Evolutionary conservation across 1,140 invertebrate species (phyloP), one percentile per base, ranked within the genome.

Genomic region (Camponotus pennsylvanicus): DNA sequence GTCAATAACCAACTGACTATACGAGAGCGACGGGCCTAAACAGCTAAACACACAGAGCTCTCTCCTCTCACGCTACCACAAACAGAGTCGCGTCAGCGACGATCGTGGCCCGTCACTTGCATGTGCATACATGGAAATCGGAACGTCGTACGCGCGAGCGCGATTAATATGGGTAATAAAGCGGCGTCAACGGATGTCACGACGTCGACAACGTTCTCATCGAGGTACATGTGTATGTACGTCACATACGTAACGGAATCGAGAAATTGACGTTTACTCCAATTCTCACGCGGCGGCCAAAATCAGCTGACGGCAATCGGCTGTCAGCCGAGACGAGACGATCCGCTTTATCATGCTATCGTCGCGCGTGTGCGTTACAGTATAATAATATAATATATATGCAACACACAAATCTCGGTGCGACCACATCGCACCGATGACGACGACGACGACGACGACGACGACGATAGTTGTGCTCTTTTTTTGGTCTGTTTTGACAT

Each of bases 401-500:
- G 3, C 49, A 15, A 52, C 49, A 52, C 49, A 52, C 49, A 52
- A 52, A 4, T 45, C 27, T 27, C 42, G 42, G 57, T 27, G 8
- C 21, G 27, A 15, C 11, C 4, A 6, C 27, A n/a, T 7, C 13
- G 15, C 55, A 15, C 9, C 11, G 76, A 32, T 55, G 45, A 80
- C 64, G 52, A 69, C 52, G 37, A 59, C 37, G 52, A 79, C 37
- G 59, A 79, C 37, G 59, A 78, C 18, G 27, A 15, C 37, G 32
- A 78, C 18, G 27, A 9, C 18, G 57, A 63, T 27, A 27, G 34
- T 42, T 66, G 61, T 61, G 45, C 57, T 85, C 82, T 66, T 63
- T 78, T 89, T 90, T 89, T 87, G 61, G 55, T 89, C 88, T 87
- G 89, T 90, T 90, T 90, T 88, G 86, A 90, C 89, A 86, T 86